Evolutionary conservation across 2,113 vertebrate species (phyloP).

Genomic region (Podarcis cretensis): DNA sequence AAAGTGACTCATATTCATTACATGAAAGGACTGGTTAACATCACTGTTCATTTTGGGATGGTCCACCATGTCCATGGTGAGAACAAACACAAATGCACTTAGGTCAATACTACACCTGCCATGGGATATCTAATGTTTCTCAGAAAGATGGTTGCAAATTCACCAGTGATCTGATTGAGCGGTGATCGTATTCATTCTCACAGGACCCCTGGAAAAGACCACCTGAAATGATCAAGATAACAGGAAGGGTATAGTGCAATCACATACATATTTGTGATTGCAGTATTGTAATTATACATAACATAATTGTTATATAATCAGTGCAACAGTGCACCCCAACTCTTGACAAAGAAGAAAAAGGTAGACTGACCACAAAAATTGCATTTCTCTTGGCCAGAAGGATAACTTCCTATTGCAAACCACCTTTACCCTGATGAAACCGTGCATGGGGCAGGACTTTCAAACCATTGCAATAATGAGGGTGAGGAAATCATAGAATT

Average conservation of each 20-base stretch:
- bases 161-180: background rate
- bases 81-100: background rate
- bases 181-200: background rate
- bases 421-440: too few relatives aligned
- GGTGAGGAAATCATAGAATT: too few relatives aligned
- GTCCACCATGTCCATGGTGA: too few relatives aligned
- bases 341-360: background rate
- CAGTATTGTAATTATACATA: background rate
- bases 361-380: too few relatives aligned
- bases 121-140: background rate
- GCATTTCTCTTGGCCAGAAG: too few relatives aligned
- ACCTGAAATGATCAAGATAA: background rate
- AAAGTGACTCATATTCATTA: too few relatives aligned
- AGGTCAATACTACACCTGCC: background rate
- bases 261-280: background rate
- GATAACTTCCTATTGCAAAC: too few relatives aligned
- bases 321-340: background rate
- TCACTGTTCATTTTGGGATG: background rate
- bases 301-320: background rate
- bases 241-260: background rate
- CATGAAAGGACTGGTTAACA: background rate
- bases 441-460: too few relatives aligned
- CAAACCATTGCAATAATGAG: too few relatives aligned
- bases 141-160: background rate
- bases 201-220: background rate